Base-by-base conservation (phyloP, 53 echinoderm and acorn worm genomes). In the Astropecten irregularis region DNA sequence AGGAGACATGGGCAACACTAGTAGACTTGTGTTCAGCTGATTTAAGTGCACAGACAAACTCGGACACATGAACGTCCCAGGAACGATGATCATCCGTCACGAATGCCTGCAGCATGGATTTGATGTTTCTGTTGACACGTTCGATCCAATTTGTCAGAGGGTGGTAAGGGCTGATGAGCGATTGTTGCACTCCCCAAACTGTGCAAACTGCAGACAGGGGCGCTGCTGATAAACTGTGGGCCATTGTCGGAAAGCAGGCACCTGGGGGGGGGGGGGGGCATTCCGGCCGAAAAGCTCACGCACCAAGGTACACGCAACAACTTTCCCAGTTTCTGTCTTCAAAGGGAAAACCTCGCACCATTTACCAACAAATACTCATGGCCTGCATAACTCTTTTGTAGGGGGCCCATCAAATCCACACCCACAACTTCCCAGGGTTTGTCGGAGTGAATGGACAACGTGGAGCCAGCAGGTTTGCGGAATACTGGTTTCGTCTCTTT, bases 61-160 rank as follows among this genome's bases (percentile, higher is more conserved):
- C 81, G 0, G 62, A 34, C 2, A 83, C 35, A 21, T 83, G 83
- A 14, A 77, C 55, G 55, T 83, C 73, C 91, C 88, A 91, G 16
- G 54, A 10, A 0, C 70, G 77, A 18, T 88, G 88, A 34, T 92
- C 88, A 49, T 56, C 21, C 8, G 52, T 38, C 11, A 61, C 49
- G 65, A 84, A 84, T 4, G 84, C 70, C 37, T 87, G 87, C 11
- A 88, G 42, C 88, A 91, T 88, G 9, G 72, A 2, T 55, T 38
- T 88, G 6, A 88, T 26, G 9, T 87, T 87, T 23, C 77, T 54
- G 64, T 91, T 88, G 6, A 87, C 87, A n/a, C 88, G 29, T 48
- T 91, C 91, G 23, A 91, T 77, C 91, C 88, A 88, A 30, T 91
- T 91, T 4, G 71, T 73, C 35, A 69, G 84, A 0, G 84, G 84